These are phyloP conservation scores for Eucidaris tribuloides DNA, from an alignment of 35 echinoderm and acorn worm genomes.

Conservation along the genomic window DNA sequence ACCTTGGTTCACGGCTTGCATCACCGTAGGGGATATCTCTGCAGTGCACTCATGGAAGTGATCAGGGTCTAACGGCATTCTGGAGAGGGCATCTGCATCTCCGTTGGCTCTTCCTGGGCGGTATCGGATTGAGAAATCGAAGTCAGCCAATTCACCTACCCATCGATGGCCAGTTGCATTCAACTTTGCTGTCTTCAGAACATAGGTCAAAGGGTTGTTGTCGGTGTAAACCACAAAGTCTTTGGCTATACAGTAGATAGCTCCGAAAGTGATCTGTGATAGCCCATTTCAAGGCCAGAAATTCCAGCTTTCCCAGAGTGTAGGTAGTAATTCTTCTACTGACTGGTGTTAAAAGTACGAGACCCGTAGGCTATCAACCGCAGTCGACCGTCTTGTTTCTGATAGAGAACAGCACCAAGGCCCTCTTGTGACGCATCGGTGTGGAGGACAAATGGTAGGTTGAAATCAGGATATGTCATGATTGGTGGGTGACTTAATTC, in stretches of 20 bases:
- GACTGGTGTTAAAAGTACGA: conserved; percentile 17
- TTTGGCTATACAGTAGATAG: conserved; percentile 60
- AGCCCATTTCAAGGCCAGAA: conserved; percentile 69
- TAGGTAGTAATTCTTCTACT: conserved; percentile 73
- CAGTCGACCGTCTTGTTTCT: conserved; percentile 30
- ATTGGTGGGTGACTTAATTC: conserved; percentile 46
- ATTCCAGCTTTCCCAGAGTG: conserved; percentile 73
- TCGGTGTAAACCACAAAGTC: conserved; percentile 60
- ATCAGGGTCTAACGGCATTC: conserved; percentile 30
- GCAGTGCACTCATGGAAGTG: conserved; percentile 23
- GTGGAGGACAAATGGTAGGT: conserved; percentile 46
- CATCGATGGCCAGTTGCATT: conserved; percentile 66
- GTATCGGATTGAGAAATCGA: conserved; percentile 58
- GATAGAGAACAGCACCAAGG: conserved; percentile 68
- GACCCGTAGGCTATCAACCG: conserved; percentile 57
- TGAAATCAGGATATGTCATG: conserved; percentile 61
- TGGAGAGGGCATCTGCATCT: conserved; percentile 55
- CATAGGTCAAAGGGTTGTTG: conserved; percentile 67
- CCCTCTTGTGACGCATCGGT: conserved; percentile 72
- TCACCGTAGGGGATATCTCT: conserved; percentile 43
- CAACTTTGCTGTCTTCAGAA: conserved; percentile 54
- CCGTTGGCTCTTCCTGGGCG: conserved; percentile 30
- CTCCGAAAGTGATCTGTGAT: conserved; percentile 58
- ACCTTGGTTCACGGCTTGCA: conserved; percentile 36
- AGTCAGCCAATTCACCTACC: conserved; percentile 63